Evolutionary conservation across 1,140 invertebrate genomes (phyloP).

Genomic region (Penaeus chinensis): DNA sequence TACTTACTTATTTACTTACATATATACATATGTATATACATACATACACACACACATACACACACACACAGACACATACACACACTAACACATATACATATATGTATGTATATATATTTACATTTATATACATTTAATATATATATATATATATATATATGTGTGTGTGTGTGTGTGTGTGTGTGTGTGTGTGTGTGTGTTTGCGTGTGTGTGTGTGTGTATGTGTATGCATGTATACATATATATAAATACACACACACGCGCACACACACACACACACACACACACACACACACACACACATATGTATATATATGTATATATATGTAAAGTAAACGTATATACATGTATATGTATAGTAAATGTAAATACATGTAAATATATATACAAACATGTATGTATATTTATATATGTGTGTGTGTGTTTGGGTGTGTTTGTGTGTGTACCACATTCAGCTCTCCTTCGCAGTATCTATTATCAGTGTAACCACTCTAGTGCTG

Average conservation of each 20-base stretch:
- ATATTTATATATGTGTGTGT: neutral
- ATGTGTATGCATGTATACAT: neutral
- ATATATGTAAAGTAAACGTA: neutral
- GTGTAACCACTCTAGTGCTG: no score
- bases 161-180: neutral
- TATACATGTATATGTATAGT: neutral
- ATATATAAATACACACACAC: neutral
- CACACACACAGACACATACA: neutral
- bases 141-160: conserved; percentile 13
- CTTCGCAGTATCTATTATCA: no score
- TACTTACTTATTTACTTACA: no score
- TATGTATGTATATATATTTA: neutral
- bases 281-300: no score
- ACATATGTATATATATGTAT: neutral
- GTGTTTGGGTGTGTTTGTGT: neutral
- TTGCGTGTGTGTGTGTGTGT: neutral
- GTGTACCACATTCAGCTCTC: no score
- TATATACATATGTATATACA: neutral
- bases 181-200: neutral
- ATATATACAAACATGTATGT: neutral
- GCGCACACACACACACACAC: neutral
- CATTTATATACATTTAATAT: neutral
- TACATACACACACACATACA: neutral
- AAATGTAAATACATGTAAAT: neutral
- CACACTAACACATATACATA: no score